A percentile compares a stretch with the other conserved stretches of the same genome.
phyloP scores from a whole-genome alignment of 2,888 invertebrate genomes.

The Chelonus formosanus region DNA sequence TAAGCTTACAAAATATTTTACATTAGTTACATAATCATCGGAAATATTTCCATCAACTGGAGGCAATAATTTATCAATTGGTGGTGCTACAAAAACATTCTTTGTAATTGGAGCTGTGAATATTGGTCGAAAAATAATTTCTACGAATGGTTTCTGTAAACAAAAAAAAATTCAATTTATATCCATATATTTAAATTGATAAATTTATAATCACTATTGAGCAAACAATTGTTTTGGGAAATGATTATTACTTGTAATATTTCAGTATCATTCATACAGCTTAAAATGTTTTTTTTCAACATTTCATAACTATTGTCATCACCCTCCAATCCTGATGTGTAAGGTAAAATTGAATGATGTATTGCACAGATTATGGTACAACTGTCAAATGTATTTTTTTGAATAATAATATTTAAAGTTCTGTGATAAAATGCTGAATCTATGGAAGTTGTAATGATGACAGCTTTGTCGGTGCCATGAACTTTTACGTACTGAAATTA shows the following conservation, averaged over 20 bases:
- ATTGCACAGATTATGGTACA: constrained; percentile 71
- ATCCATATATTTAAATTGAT: too few relatives aligned
- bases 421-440: constrained; percentile 68
- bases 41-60: constrained; percentile 62
- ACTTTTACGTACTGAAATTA: constrained; percentile 60
- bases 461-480: constrained; percentile 64
- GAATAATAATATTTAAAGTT: constrained; percentile 71
- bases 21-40: constrained; percentile 46
- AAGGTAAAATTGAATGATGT: constrained; percentile 68
- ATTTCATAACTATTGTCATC: constrained; percentile 60
- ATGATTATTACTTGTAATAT: constrained; percentile 43
- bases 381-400: constrained; percentile 71
- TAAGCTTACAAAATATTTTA: constrained; percentile 54
- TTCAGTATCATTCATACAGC: constrained; percentile 67
- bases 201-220: too few relatives aligned
- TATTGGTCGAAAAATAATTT: constrained; percentile 72
- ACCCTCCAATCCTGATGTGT: constrained; percentile 64
- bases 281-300: constrained; percentile 64
- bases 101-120: constrained; percentile 70
- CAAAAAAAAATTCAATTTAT: constrained; percentile 31
- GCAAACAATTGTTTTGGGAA: too few relatives aligned
- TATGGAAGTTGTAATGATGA: constrained; percentile 71
- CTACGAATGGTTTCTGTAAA: constrained; percentile 71
- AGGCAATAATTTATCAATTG: constrained; percentile 70
- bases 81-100: constrained; percentile 72